Conservation (phyloP, 2,113 vertebrate species). For the Harpagus bidentatus region DNA sequence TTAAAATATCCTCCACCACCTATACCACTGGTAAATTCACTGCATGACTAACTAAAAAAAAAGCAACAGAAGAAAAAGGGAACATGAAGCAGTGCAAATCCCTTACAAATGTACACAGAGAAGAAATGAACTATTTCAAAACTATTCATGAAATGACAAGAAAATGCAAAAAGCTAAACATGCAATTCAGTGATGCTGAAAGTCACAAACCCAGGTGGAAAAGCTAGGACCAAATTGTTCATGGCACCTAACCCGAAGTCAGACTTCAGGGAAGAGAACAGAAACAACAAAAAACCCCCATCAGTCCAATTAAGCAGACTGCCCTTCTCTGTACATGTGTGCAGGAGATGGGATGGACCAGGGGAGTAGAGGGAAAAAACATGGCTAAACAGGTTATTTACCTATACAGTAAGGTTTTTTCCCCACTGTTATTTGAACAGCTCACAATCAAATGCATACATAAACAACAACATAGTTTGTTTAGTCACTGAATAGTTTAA, state of each 20-base stretch:
- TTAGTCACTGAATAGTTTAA: not conserved
- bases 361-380: not conserved
- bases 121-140: not conserved
- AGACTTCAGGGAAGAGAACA: not conserved
- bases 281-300: not conserved
- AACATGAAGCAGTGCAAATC: not conserved
- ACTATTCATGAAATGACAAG: not conserved
- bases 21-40: not conserved
- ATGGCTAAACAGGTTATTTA: not conserved
- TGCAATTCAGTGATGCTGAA: not conserved
- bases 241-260: not conserved
- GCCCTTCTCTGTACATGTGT: accelerated
- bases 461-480: not conserved
- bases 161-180: not conserved
- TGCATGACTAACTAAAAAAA: not conserved
- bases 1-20: not conserved
- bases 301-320: not conserved
- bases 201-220: not conserved
- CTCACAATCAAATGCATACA: not conserved
- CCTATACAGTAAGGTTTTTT: not conserved
- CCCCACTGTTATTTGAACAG: not conserved
- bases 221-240: not conserved
- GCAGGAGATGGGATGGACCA: not conserved
- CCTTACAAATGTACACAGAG: not conserved
- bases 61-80: not conserved